phyloP scores from a whole-genome alignment of 2,888 invertebrate species.

The Unio delphinus region DNA sequence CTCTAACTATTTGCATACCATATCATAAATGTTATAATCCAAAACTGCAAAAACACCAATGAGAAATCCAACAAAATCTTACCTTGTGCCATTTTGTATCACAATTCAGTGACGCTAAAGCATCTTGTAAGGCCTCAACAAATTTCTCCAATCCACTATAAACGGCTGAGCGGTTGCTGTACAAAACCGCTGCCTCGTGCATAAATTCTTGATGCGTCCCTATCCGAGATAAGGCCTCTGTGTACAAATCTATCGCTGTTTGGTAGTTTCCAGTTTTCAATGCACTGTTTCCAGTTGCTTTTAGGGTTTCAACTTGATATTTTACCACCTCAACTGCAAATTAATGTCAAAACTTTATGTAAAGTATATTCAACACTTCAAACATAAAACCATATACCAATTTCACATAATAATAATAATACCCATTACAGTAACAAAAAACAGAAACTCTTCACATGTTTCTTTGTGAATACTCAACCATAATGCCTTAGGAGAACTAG shows the following conservation, averaged over 20 bases:
- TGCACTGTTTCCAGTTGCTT: conserved; percentile 36
- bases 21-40: too few relatives aligned
- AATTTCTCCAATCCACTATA: conserved; percentile 19
- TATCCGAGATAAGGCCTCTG: conserved; percentile 28
- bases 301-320: conserved; percentile 24
- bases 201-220: conserved; percentile 21
- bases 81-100: conserved; percentile 41
- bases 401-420: too few relatives aligned
- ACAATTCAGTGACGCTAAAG: conserved; percentile 27
- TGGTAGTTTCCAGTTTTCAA: conserved; percentile 18
- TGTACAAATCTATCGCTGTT: conserved; percentile 35
- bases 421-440: too few relatives aligned
- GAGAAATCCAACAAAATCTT: background rate
- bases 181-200: conserved; percentile 39
- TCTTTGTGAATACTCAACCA: too few relatives aligned
- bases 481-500: too few relatives aligned
- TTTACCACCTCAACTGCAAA: conserved; percentile 32
- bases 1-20: too few relatives aligned
- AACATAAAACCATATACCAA: too few relatives aligned
- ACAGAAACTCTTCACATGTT: too few relatives aligned
- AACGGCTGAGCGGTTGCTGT: conserved; percentile 44
- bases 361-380: too few relatives aligned
- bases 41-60: too few relatives aligned
- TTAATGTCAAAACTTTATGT: background rate
- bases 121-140: conserved; percentile 29